A percentile compares a stretch with the other conserved stretches of the same genome.
phyloP scores from a whole-genome alignment of 1,140 invertebrate species.

The Drosophila nigromelanica region DNA sequence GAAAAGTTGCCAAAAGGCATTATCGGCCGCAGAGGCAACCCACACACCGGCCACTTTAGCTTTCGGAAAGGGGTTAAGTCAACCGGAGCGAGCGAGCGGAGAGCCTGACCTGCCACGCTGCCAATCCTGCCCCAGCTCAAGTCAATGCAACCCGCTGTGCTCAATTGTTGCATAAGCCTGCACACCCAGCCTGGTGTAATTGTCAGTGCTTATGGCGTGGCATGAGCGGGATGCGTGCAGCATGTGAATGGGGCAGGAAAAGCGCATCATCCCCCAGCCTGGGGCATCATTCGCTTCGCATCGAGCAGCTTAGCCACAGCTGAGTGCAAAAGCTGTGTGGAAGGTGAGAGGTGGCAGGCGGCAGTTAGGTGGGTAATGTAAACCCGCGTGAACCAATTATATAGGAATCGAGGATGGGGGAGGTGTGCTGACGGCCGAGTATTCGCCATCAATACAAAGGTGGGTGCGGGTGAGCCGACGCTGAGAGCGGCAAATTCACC shows the following conservation, averaged over 20 bases:
- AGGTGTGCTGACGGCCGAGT: not conserved
- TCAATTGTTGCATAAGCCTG: constrained; percentile 67
- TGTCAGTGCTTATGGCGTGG: not conserved
- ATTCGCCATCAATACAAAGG: constrained; percentile 3
- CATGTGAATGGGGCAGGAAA: not conserved
- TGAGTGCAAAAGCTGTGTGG: not conserved
- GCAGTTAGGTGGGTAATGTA: not conserved
- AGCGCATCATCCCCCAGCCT: constrained; percentile 1
- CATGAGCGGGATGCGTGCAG: not conserved
- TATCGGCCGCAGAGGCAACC: constrained; percentile 31
- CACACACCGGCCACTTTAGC: not conserved
- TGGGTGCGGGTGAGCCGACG: not conserved
- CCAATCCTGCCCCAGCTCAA: constrained; percentile 36
- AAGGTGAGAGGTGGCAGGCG: not conserved
- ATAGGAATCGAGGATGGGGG: not conserved
- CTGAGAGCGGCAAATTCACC: not conserved
- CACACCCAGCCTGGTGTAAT: not conserved
- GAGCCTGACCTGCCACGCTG: constrained; percentile 14
- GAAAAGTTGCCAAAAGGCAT: constrained; percentile 68
- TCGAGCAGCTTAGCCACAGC: not conserved
- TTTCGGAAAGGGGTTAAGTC: constrained; percentile 48
- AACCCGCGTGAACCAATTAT: constrained; percentile 12
- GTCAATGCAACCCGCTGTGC: constrained; percentile 38
- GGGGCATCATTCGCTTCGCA: not conserved
- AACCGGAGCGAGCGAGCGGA: constrained; percentile 41